Percentiles rank a stretch among this genome's conserved stretches.
Evolutionary conservation across 1,140 invertebrate genomes (phyloP).

Genomic region (Drosophila subobscura): DNA sequence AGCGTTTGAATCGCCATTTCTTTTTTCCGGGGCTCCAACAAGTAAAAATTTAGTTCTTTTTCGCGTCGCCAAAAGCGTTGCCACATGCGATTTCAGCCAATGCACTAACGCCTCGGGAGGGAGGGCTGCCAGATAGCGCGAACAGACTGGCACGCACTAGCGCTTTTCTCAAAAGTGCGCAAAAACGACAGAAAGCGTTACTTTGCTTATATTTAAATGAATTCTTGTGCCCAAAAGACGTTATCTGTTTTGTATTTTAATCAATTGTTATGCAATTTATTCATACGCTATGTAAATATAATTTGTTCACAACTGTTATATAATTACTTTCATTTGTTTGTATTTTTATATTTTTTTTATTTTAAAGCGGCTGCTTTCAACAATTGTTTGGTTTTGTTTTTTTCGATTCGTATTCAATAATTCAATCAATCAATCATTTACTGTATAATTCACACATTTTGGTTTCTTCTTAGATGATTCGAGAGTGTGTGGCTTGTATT

Average conservation of each 20-base stretch:
- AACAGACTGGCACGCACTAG: too few species aligned
- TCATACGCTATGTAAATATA: conserved; percentile 80
- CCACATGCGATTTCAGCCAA: too few species aligned
- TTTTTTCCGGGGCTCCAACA: too few species aligned
- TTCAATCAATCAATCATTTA: conserved; percentile 52
- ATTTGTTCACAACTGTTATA: conserved; percentile 81
- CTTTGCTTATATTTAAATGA: too few species aligned
- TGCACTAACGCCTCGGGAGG: too few species aligned
- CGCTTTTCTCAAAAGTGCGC: too few species aligned
- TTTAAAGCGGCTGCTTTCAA: conserved; percentile 76
- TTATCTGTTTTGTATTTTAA: conserved; percentile 50
- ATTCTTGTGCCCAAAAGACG: background rate
- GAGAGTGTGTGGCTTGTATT: conserved; percentile 1
- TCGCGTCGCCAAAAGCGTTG: too few species aligned
- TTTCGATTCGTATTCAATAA: conserved; percentile 14
- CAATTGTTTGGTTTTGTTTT: conserved; percentile 57
- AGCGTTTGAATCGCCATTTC: too few species aligned
- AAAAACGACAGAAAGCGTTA: too few species aligned
- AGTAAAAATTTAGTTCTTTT: too few species aligned
- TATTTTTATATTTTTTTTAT: conserved; percentile 54
- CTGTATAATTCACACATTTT: conserved; percentile 56
- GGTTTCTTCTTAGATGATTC: conserved; percentile 29
- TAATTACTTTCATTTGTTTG: conserved; percentile 62
- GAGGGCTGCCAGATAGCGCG: too few species aligned
- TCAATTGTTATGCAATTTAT: conserved; percentile 82